Evolutionary conservation across 1,140 invertebrate genomes (phyloP), one percentile per base, ranked within the genome.

Genomic region (Calephelis nemesis): DNA sequence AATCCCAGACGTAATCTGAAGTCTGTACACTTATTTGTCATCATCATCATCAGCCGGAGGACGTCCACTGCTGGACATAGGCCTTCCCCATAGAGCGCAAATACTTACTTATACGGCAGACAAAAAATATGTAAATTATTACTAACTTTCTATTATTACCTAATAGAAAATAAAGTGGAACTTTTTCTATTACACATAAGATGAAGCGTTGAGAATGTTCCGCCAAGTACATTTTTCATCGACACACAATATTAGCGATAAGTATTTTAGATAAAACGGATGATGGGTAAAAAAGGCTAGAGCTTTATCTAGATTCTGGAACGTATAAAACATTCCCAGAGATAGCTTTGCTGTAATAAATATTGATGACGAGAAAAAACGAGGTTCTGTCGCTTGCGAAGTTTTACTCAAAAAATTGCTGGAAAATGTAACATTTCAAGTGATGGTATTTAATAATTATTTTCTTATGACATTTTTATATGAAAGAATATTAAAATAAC

Each of bases 161-260:
- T 30, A 30, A 4, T 30, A 30, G 3, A 30, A 30, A 30, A 30
- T 4, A 30, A 30, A 30, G 1, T 1, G 30, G 30, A 4, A 1
- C 30, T 30, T 30, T 30, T 30, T 30, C 30, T 30, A 30, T 30
- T 30, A 30, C 30, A 30, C 13, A 52, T 15, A 52, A 52, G 1
- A 19, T 13, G 2, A 19, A 52, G 13, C 8, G 78, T 7, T 45
- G 42, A 45, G 42, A 77, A 52, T 52, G n/a, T 9, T 52, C n/a
- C n/a, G 13, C 50, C 7, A 15, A 4, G 50, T 54, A 54, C 30
- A 54, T 19, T 4, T 19, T 54, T 45, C 15, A 15, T 54, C 7
- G 10, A 9, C 8, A 54, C 8, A 54, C 15, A 54, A 54, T 54
- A 54, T 30, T 19, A 30, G 50, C 50, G 15, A 54, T 19, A 54